Base-by-base conservation (phyloP, 2,888 invertebrate genomes). In the Unio delphinus region DNA sequence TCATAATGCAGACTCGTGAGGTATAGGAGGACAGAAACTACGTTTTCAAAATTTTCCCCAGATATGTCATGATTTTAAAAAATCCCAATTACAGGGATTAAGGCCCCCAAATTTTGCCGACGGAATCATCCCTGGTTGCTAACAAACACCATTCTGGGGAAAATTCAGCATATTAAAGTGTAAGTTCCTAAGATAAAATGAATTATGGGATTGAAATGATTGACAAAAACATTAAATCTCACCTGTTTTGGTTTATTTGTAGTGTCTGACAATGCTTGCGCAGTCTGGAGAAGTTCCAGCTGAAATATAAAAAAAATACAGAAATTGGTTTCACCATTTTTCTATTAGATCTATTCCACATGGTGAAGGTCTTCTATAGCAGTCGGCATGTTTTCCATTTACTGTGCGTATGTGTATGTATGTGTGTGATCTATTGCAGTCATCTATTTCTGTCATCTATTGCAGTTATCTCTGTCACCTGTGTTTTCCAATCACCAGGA, bases 281-380 rank as follows among this genome's bases (percentile, higher is more conserved):
- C 76, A 63, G 78, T 83, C 74, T 87, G 86, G 26, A 85, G 71
- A 8, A 85, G 70, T 72, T 87, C 86, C 34, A 81, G 79, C 86
- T 87, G 80, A 56, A 83, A 80, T 62, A 58, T 34, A 74, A 55
- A 73, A 26, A 8, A 61, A 54, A 18, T 11, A 61, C 55, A 56
- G 17, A 58, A 34, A 65, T 56, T 23, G 23, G 55, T 65, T 23
- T 55, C 65, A 45, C 61, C 28, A 45, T 26, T 34, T 54, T 17
- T 54, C 62, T 57, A 23, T 56, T 18, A 57, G 30, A 63, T 28
- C 18, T 59, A 11, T 3, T 23, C 59, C 3, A 15, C 59, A 59
- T 18, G 23, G 59, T 59, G 15, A 59, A 59, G 18, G 18, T 59
- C 59, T 0, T 59, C 59, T 59, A 59, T 23, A 59, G 4, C 18